Percentiles rank a stretch among this genome's conserved stretches.
Evolutionary conservation across 2,797 vertebrate species (phyloP).

Genomic region (Ara ararauna): DNA sequence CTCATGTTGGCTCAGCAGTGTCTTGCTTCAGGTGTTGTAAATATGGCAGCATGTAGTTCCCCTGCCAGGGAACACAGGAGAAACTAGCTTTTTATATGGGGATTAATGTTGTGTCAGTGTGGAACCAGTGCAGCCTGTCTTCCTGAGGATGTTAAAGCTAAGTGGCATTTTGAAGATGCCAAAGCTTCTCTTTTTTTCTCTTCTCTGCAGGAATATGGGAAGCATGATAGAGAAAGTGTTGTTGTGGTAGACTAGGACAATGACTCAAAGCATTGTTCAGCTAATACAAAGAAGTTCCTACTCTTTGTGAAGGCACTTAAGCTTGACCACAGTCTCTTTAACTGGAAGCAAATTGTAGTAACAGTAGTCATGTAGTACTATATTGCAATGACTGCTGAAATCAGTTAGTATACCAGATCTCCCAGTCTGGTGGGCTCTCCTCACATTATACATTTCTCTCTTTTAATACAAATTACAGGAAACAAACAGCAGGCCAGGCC

Average conservation of each 20-base stretch:
- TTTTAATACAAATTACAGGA: constrained; percentile 70
- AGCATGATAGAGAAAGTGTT: neutral
- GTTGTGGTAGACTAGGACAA: neutral
- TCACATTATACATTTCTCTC: neutral
- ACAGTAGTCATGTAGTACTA: neutral
- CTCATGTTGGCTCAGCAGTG: neutral
- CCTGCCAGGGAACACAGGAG: neutral
- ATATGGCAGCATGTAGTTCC: neutral
- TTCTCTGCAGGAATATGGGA: neutral
- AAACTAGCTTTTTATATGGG: neutral
- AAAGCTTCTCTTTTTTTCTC: neutral
- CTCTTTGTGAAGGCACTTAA: neutral
- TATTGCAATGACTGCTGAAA: neutral
- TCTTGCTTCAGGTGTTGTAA: neutral
- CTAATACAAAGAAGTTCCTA: neutral
- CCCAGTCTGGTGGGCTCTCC: neutral
- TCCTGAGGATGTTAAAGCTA: neutral
- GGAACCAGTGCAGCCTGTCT: neutral
- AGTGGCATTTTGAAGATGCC: neutral
- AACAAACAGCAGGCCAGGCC: constrained; percentile 78
- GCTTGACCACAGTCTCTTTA: neutral
- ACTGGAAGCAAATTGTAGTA: neutral
- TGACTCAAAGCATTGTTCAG: neutral
- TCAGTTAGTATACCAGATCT: neutral
- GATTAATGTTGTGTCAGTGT: neutral